Conservation (phyloP, 2,113 vertebrate genomes). For the Delphinapterus leucas region DNA sequence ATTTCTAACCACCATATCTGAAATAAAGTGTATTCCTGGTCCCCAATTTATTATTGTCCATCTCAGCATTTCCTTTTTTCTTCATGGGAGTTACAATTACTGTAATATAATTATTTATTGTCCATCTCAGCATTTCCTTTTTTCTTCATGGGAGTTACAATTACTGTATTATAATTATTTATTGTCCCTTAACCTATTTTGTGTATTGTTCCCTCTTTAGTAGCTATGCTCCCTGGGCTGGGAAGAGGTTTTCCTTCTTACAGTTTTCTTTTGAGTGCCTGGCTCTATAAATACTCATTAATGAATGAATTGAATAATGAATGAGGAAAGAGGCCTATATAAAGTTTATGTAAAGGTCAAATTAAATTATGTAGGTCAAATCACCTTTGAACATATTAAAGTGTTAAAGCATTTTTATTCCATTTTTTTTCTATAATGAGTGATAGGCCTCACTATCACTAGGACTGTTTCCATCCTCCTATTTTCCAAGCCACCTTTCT, state of each 20-base stretch:
- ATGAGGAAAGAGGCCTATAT: neutral
- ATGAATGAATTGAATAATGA: constrained; percentile 54
- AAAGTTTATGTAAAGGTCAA: constrained; percentile 48
- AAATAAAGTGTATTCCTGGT: neutral
- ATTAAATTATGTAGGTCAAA: constrained; percentile 47
- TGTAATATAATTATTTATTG: neutral
- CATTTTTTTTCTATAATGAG: neutral
- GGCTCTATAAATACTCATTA: constrained; percentile 63
- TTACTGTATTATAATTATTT: neutral
- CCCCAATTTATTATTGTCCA: neutral
- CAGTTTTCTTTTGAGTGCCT: neutral
- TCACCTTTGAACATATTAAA: constrained; percentile 39
- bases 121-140: neutral
- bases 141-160: neutral
- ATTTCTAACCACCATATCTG: neutral
- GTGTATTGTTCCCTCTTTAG: neutral
- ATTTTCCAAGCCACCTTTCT: neutral
- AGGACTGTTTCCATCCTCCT: neutral
- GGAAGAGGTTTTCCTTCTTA: neutral
- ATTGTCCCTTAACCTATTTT: neutral
- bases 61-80: neutral
- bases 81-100: neutral
- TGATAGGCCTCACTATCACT: neutral
- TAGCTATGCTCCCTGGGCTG: neutral
- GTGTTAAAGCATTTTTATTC: constrained; percentile 6